phyloP scores from a whole-genome alignment of 2,797 vertebrate species.

The Typhlichthys subterraneus region DNA sequence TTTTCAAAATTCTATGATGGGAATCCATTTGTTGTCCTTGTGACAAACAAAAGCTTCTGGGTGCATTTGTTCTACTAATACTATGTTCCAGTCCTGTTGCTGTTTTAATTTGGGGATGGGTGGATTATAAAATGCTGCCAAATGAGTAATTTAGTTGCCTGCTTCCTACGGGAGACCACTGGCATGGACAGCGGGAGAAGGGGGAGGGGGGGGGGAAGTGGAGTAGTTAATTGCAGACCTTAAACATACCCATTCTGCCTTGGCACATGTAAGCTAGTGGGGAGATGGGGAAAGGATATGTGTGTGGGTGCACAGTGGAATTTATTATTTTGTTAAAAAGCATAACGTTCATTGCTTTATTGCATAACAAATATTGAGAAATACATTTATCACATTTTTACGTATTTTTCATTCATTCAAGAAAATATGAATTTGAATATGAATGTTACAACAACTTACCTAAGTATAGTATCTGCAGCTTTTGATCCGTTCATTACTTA shows the following conservation, averaged over 20 bases:
- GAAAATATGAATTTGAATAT: too few relatives aligned
- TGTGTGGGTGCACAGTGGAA: conserved; percentile 47
- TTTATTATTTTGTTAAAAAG: conserved; percentile 41
- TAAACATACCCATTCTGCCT: conserved; percentile 66
- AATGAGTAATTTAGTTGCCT: conserved; percentile 69
- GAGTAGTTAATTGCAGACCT: conserved; percentile 71
- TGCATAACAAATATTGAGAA: conserved; percentile 9
- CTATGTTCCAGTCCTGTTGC: neutral
- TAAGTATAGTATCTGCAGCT: too few relatives aligned
- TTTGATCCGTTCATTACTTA: too few relatives aligned
- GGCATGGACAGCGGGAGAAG: neutral
- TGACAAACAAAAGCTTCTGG: conserved; percentile 72
- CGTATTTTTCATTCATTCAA: too few relatives aligned
- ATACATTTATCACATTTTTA: too few relatives aligned
- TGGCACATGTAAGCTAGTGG: conserved; percentile 51
- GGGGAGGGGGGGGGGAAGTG: too few relatives aligned
- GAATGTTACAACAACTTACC: too few relatives aligned
- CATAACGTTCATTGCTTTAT: conserved; percentile 53
- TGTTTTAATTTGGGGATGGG: conserved; percentile 37
- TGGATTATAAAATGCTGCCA: conserved; percentile 62
- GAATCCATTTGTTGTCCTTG: conserved; percentile 74
- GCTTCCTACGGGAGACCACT: conserved; percentile 51
- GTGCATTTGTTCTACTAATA: conserved; percentile 60
- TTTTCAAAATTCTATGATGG: conserved; percentile 72
- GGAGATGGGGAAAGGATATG: conserved; percentile 9